Evolutionary conservation across 2,888 invertebrate genomes (phyloP), one percentile per base, ranked within the genome.

Genomic region (Rhamnusium bicolor): DNA sequence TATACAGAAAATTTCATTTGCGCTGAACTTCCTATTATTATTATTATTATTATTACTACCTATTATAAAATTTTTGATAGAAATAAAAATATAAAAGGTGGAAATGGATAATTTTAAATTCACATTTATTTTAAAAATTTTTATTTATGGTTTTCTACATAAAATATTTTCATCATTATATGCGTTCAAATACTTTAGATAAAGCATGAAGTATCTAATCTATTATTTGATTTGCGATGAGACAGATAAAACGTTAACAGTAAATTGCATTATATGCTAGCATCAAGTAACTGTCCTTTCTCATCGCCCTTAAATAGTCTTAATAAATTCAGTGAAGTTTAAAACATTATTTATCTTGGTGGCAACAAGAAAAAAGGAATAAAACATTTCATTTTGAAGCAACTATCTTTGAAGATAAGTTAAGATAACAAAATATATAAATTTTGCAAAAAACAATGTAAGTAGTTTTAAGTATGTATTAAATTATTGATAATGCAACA

Each of bases 201-300:
- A 54, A 24, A 8, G 54, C 10, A 24, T 3, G 27, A 54, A 27
- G 54, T 54, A 54, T 54, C 54, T 54, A 54, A 54, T 54, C 54
- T 54, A 54, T 54, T n/a, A 24, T 54, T 24, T 54, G 54, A 54
- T 24, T 54, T 24, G 40, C 4, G 40, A 40, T 40, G 40, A 40
- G 40, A 12, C 4, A 40, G 40, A 40, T 40, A 40, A 40, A 40
- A 40, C 12, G 40, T 12, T 14, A n/a, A 40, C 40, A 40, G 1
- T 19, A 51, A 51, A 18, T 7, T 51, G 18, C 51, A 51, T 19
- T 19, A 8, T 51, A 19, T 18, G 8, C 2, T 24, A 12, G 8
- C 8, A 32, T 12, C 32, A 40, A 40, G 40, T 40, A 40, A n/a
- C n/a, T 1, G 40, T 40, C n/a, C n/a, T n/a, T 40, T 40, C n/a